A percentile compares a stretch with the other conserved stretches of the same genome.
Evolutionary conservation across 2,888 invertebrate genomes (phyloP).

Genomic region (Endomychus coccineus): DNA sequence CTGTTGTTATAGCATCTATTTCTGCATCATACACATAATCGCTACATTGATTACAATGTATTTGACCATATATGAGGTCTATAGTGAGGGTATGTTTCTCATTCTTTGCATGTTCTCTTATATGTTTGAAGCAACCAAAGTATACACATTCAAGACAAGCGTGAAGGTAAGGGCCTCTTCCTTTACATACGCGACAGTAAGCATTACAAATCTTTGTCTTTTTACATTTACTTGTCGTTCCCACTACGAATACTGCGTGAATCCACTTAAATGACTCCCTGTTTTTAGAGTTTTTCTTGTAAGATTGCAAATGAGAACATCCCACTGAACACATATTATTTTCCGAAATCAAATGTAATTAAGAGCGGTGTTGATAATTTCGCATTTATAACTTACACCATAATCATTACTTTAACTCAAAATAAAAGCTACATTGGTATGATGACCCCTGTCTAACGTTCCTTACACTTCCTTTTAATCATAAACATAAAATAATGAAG

Average conservation of each 20-base stretch:
- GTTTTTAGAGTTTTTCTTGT: conserved; percentile 66
- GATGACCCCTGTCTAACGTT: too few relatives aligned
- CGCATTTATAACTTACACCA: too few relatives aligned
- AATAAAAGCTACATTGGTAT: too few relatives aligned
- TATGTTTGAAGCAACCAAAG: conserved; percentile 88
- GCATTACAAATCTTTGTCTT: conserved; percentile 53
- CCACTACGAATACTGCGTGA: conserved; percentile 79
- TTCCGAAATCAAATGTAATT: not conserved
- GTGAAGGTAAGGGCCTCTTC: conserved; percentile 70
- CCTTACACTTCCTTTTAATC: too few relatives aligned
- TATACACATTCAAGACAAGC: conserved; percentile 86
- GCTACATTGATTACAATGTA: conserved; percentile 83
- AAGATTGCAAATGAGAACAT: conserved; percentile 72
- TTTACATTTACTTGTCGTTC: conserved; percentile 71
- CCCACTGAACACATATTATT: conserved; percentile 43
- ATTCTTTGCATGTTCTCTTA: conserved; percentile 74
- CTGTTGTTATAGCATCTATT: conserved; percentile 35
- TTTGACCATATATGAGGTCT: conserved; percentile 81
- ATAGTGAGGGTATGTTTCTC: conserved; percentile 80
- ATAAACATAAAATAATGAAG: too few relatives aligned
- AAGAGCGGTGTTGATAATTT: too few relatives aligned
- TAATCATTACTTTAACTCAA: too few relatives aligned
- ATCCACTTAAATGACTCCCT: conserved; percentile 54
- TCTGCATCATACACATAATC: conserved; percentile 74
- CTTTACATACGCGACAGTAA: conserved; percentile 73